phyloP scores from a whole-genome alignment of 2,888 invertebrate species.

The Deilephila porcellus region DNA sequence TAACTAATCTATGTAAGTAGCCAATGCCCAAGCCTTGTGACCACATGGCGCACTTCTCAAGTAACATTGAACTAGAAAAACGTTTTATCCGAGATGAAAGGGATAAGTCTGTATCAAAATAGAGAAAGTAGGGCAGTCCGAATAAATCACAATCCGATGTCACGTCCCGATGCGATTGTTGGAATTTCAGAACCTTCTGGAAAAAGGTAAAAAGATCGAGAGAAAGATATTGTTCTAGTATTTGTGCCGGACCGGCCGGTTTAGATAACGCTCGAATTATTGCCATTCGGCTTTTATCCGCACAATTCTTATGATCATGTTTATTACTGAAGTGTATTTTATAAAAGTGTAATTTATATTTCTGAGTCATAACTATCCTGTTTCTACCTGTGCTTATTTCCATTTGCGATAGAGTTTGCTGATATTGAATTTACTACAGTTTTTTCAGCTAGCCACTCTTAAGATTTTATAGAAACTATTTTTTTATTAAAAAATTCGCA shows the following conservation, averaged over 20 bases:
- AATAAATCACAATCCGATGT: constrained; percentile 24
- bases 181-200: constrained; percentile 6
- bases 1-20: too few relatives aligned
- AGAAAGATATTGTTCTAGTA: constrained; percentile 24
- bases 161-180: constrained; percentile 26
- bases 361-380: not conserved
- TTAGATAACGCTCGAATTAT: constrained; percentile 15
- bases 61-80: constrained; percentile 19
- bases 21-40: not conserved
- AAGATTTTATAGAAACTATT: too few relatives aligned
- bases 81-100: constrained; percentile 22
- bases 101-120: constrained; percentile 20
- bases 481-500: too few relatives aligned
- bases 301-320: not conserved
- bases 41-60: not conserved
- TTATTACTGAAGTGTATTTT: not conserved
- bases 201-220: constrained; percentile 25
- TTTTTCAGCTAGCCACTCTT: too few relatives aligned
- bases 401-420: too few relatives aligned
- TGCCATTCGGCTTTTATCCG: not conserved
- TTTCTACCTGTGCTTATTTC: not conserved
- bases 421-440: too few relatives aligned
- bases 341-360: not conserved
- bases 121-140: constrained; percentile 5
- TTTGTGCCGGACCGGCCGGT: constrained; percentile 23